Conservation (phyloP, 2,113 vertebrate genomes). For the Epinephelus lanceolatus region DNA sequence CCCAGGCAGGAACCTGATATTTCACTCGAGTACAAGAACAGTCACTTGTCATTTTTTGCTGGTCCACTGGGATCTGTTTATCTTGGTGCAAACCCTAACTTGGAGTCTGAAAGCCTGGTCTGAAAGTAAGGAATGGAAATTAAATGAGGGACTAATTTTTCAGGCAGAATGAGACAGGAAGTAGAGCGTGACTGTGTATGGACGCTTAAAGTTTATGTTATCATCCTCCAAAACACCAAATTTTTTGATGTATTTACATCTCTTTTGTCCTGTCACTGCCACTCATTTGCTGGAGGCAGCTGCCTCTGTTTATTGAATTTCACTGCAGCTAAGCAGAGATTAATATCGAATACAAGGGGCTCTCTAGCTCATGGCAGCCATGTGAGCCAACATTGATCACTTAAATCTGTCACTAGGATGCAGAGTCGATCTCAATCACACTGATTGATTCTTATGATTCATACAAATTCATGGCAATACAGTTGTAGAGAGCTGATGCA, state of each 20-base stretch:
- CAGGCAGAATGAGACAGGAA: neutral
- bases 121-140: neutral
- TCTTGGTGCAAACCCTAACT: neutral
- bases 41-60: neutral
- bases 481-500: neutral
- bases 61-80: neutral
- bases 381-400: neutral
- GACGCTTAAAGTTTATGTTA: neutral
- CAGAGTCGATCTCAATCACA: neutral
- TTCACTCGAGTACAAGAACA: neutral
- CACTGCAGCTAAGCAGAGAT: neutral
- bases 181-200: neutral
- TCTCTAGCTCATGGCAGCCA: neutral
- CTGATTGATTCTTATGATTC: neutral
- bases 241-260: neutral
- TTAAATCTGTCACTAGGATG: neutral
- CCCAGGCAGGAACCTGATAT: neutral
- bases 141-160: neutral
- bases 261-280: neutral
- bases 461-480: neutral
- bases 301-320: neutral
- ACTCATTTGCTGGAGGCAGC: neutral
- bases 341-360: neutral
- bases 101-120: neutral
- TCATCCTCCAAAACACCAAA: neutral